Evolutionary conservation across 2,888 invertebrate species (phyloP).

Genomic region (Colostygia pectinataria): DNA sequence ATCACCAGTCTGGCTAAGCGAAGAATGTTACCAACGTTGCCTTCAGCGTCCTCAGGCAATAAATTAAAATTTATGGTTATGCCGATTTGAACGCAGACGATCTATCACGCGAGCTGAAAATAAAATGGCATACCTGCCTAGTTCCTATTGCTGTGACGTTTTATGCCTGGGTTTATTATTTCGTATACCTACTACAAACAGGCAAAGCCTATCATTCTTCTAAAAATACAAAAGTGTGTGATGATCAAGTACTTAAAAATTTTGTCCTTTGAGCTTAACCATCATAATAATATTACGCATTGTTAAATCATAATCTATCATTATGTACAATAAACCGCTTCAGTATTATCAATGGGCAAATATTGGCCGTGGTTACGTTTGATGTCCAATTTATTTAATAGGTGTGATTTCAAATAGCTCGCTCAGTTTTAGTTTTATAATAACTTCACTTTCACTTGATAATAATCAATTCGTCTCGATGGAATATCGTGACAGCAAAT

Average conservation of each 20-base stretch:
- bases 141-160: not conserved
- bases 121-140: constrained; percentile 8
- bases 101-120: constrained; percentile 18
- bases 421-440: constrained; percentile 30
- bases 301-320: not conserved
- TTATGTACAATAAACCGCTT: not conserved
- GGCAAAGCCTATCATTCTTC: too few species aligned
- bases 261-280: not conserved
- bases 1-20: constrained; percentile 5
- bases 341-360: constrained; percentile 15
- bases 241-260: not conserved
- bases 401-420: constrained; percentile 36
- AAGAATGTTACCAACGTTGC: constrained; percentile 14
- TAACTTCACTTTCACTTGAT: constrained; percentile 44
- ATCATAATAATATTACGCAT: not conserved
- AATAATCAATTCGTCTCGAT: constrained; percentile 44
- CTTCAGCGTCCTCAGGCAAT: constrained; percentile 14
- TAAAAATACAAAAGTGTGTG: too few species aligned
- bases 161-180: not conserved
- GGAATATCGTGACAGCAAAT: constrained; percentile 35
- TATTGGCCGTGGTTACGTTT: too few species aligned
- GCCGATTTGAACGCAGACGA: constrained; percentile 2
- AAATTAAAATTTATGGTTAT: constrained; percentile 12
- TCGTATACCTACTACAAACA: not conserved
- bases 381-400: constrained; percentile 38